Percentiles rank a stretch among this genome's conserved stretches.
phyloP scores from a whole-genome alignment of 2,797 vertebrate genomes.

The Heliangelus exortis region DNA sequence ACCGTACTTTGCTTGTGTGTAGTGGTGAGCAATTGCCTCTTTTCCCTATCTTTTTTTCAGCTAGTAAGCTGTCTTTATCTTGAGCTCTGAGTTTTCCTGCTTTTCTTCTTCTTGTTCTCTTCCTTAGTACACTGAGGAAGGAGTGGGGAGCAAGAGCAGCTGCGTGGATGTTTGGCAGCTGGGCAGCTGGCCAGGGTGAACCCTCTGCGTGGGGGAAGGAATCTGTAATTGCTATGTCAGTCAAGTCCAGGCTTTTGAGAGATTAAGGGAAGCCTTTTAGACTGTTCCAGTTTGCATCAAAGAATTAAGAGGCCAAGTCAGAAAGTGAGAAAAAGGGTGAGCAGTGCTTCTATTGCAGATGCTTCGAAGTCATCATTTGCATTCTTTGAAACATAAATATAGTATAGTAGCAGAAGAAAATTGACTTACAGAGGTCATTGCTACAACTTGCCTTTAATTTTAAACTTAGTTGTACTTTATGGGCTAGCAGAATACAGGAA shows the following conservation, averaged over 20 bases:
- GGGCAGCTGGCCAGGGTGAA: background rate
- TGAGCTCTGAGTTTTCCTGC: background rate
- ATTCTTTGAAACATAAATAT: background rate
- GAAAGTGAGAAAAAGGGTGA: background rate
- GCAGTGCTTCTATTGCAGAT: background rate
- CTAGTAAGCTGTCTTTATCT: background rate
- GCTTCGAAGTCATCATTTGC: background rate
- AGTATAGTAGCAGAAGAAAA: background rate
- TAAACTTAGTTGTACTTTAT: background rate
- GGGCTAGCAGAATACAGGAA: background rate
- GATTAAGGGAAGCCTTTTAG: background rate
- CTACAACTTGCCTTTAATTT: background rate
- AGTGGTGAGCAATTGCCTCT: background rate
- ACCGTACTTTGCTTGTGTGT: background rate
- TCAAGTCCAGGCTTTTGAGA: background rate
- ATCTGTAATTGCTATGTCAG: background rate
- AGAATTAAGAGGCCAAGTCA: background rate
- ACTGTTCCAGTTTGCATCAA: background rate
- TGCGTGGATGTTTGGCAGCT: background rate
- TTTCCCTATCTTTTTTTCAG: rapidly evolving
- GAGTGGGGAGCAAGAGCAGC: background rate
- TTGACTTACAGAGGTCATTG: background rate
- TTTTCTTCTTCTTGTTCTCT: background rate
- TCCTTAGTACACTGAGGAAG: rapidly evolving
- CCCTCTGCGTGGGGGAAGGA: background rate